Evolutionary conservation across 1,140 invertebrate species (phyloP).

Genomic region (Bombus breviceps): DNA sequence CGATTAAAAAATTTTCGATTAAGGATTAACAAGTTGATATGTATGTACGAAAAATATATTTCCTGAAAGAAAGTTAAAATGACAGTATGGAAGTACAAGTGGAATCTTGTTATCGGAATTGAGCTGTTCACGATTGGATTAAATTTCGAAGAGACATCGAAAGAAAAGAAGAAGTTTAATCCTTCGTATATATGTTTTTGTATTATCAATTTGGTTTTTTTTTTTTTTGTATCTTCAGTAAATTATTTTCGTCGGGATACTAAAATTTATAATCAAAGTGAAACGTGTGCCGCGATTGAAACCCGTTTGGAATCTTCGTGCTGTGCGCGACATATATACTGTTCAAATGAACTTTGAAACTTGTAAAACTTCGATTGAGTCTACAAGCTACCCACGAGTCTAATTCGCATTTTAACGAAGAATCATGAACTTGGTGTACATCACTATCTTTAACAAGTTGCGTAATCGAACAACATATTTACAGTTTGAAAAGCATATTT

Average conservation of each 20-base stretch:
- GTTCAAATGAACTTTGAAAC: neutral
- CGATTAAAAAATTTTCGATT: too few relatives aligned
- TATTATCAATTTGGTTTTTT: neutral
- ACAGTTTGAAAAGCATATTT: neutral
- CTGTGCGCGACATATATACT: neutral
- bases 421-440: neutral
- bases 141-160: too few relatives aligned
- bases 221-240: neutral
- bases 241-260: neutral
- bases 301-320: neutral
- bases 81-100: too few relatives aligned
- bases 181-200: too few relatives aligned
- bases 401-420: neutral
- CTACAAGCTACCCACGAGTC: neutral
- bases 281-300: neutral
- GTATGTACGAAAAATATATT: too few relatives aligned
- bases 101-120: too few relatives aligned
- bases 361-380: neutral
- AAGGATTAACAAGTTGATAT: too few relatives aligned
- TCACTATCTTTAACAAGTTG: neutral
- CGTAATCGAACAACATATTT: neutral
- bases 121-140: too few relatives aligned
- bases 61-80: too few relatives aligned
- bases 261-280: neutral
- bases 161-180: too few relatives aligned